Conservation (phyloP, 2,888 invertebrate species). For the Limnephilus lunatus region DNA sequence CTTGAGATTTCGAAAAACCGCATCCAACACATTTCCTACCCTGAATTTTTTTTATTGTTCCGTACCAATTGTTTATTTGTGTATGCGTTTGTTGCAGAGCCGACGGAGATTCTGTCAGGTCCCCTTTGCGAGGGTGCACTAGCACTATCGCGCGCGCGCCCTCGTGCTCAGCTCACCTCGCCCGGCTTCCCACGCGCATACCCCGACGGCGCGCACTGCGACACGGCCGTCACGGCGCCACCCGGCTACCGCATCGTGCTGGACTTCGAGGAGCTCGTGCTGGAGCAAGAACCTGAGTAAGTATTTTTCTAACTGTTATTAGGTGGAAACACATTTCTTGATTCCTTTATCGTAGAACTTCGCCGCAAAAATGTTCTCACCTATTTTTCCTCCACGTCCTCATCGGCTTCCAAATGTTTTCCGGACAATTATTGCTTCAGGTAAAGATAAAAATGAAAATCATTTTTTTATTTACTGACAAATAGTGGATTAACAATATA, state of each 20-base stretch:
- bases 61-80: neutral
- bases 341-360: neutral
- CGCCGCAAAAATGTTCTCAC: too few relatives aligned
- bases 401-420: too few relatives aligned
- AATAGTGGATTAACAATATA: too few relatives aligned
- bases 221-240: constrained; percentile 83
- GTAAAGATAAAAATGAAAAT: too few relatives aligned
- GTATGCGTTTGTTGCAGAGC: constrained; percentile 69
- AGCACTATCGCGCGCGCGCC: constrained; percentile 80
- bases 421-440: too few relatives aligned
- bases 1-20: neutral
- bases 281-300: constrained; percentile 88
- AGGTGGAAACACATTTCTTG: neutral
- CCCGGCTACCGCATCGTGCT: constrained; percentile 83
- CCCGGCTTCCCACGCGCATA: constrained; percentile 89
- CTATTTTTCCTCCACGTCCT: too few relatives aligned
- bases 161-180: constrained; percentile 83
- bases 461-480: too few relatives aligned
- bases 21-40: too few relatives aligned
- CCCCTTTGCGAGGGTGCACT: constrained; percentile 82
- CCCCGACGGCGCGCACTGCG: constrained; percentile 86
- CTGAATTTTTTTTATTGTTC: too few relatives aligned
- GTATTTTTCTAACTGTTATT: constrained; percentile 68
- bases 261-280: constrained; percentile 86
- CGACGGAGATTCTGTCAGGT: constrained; percentile 70